These are phyloP conservation scores for Zoanthus sociatus DNA, from an alignment of 92 coral and sea anemone species.

Conservation along the genomic window DNA sequence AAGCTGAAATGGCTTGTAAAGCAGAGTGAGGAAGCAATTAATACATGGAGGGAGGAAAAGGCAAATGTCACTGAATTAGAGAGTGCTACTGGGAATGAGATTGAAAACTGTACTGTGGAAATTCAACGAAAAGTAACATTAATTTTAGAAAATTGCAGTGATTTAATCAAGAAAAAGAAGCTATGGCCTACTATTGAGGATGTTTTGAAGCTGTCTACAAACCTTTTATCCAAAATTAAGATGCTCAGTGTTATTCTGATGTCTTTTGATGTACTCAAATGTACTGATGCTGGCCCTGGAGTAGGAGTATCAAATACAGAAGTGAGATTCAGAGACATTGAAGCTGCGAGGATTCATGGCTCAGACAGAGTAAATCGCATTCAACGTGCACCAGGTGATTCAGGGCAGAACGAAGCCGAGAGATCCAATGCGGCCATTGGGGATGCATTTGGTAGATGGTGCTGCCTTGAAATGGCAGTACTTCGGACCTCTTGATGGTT, in stretches of 20 bases:
- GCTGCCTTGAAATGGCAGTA: conserved; percentile 35
- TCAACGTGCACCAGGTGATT: conserved; percentile 38
- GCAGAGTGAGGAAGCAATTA: conserved; percentile 41
- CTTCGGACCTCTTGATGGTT: conserved; percentile 40
- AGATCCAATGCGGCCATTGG: conserved; percentile 50
- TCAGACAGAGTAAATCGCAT: conserved; percentile 1
- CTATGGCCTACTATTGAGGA: not conserved
- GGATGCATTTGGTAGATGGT: conserved; percentile 14
- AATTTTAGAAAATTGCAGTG: not conserved
- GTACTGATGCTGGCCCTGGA: conserved; percentile 64
- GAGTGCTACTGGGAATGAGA: not conserved
- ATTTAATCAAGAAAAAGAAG: not conserved
- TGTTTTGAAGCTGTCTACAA: not conserved
- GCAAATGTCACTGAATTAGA: not conserved
- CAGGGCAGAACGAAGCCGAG: conserved; percentile 32
- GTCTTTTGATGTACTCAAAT: conserved; percentile 57
- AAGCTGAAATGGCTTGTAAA: conserved; percentile 50
- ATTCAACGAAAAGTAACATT: not conserved
- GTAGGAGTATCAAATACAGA: conserved; percentile 56
- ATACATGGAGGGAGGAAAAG: conserved; percentile 28
- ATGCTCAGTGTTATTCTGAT: not conserved
- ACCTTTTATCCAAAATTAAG: not conserved
- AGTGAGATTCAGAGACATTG: conserved; percentile 42
- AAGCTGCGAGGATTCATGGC: conserved; percentile 16
- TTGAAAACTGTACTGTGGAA: not conserved